These are phyloP conservation scores for Corythornis vintsioides DNA, from an alignment of 2,113 vertebrate species.

Conservation along the genomic window DNA sequence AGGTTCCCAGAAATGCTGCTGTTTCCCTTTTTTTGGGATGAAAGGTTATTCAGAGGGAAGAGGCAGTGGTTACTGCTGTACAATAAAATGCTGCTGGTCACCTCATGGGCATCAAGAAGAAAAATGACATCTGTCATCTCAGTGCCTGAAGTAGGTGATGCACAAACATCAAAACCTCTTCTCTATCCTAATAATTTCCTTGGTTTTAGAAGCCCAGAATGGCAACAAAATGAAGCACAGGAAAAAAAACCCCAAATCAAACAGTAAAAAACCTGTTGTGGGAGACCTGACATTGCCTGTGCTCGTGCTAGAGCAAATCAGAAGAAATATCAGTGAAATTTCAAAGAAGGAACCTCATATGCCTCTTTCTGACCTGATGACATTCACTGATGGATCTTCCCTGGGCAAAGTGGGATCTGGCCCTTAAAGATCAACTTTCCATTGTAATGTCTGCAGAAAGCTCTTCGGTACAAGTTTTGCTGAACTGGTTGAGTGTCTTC, in stretches of 20 bases:
- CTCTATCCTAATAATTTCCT: not conserved
- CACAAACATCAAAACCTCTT: not conserved
- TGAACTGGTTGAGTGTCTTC: not conserved
- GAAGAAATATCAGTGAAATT: not conserved
- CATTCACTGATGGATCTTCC: too few relatives aligned
- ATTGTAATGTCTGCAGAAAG: rapidly evolving
- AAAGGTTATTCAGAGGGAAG: not conserved
- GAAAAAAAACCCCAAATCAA: not conserved
- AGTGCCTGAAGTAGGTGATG: not conserved
- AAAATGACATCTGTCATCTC: not conserved
- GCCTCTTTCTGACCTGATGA: not conserved
- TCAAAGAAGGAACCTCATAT: not conserved
- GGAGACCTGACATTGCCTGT: not conserved
- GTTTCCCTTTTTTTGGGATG: rapidly evolving
- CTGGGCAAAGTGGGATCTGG: not conserved
- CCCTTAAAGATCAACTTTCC: not conserved
- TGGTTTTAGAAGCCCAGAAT: not conserved
- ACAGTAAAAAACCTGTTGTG: not conserved
- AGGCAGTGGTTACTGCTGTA: rapidly evolving
- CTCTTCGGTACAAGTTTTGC: not conserved
- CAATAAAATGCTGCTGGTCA: not conserved
- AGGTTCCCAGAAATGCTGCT: not conserved
- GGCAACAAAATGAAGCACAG: not conserved
- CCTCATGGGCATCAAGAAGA: not conserved
- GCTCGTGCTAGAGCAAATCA: not conserved